Conservation (phyloP, 2,888 invertebrate species). For the Phortica magna region DNA sequence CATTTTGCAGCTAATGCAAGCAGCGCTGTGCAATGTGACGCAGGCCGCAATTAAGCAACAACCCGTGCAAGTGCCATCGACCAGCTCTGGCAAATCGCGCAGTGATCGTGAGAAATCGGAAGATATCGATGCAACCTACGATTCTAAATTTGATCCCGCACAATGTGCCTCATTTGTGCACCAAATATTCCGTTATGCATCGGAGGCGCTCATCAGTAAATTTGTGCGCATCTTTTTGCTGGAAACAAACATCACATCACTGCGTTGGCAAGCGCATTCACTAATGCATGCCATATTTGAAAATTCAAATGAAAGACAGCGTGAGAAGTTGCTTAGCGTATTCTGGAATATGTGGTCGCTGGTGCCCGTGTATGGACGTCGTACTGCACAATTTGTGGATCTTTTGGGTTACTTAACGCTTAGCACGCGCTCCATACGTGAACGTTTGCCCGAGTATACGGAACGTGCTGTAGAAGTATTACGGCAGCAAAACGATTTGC, state of each 20-base stretch:
- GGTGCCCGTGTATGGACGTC: conserved; percentile 92
- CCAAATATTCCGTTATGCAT: conserved; percentile 83
- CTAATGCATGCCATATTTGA: conserved; percentile 90
- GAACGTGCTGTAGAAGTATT: conserved; percentile 92
- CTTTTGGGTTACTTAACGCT: conserved; percentile 96
- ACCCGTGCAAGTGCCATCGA: conserved; percentile 46
- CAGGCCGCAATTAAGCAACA: conserved; percentile 55
- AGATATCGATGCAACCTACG: conserved; percentile 81
- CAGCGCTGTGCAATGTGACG: conserved; percentile 85
- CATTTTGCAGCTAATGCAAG: conserved; percentile 92
- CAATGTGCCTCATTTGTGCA: conserved; percentile 84
- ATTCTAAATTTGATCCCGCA: conserved; percentile 83
- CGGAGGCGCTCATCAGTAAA: conserved; percentile 78
- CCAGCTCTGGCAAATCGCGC: conserved; percentile 75
- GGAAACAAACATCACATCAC: conserved; percentile 94
- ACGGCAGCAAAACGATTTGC: conserved; percentile 91
- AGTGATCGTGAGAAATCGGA: conserved; percentile 84
- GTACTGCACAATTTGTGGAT: conserved; percentile 98
- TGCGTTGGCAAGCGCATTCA: conserved; percentile 97
- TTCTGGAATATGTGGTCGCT: conserved; percentile 96
- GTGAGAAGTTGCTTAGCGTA: conserved; percentile 88
- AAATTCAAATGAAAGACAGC: conserved; percentile 87
- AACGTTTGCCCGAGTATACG: conserved; percentile 86
- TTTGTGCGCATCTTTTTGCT: conserved; percentile 94
- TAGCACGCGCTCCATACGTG: conserved; percentile 85